Evolutionary conservation across 1,140 invertebrate genomes (phyloP).

Genomic region (Lepidurus apus): DNA sequence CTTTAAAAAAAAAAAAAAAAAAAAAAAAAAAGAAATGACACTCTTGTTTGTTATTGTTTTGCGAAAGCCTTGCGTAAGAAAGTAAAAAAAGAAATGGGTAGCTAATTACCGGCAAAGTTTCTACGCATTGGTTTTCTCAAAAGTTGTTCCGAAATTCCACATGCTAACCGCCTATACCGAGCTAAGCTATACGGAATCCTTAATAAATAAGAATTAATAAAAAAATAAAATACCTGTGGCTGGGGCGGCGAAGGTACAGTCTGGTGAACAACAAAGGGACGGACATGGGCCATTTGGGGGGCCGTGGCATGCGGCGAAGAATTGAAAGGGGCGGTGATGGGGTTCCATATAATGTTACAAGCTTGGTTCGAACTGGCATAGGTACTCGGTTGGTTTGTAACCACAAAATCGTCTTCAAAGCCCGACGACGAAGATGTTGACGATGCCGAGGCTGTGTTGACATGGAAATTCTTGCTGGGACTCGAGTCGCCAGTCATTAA

Average conservation of each 20-base stretch:
- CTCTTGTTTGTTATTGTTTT: no score
- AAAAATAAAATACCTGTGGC: background rate
- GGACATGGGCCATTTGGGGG: slow-evolving; percentile 35
- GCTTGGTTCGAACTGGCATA: background rate
- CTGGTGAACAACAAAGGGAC: slow-evolving; percentile 36
- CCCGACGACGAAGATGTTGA: slow-evolving; percentile 20
- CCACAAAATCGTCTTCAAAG: slow-evolving; percentile 34
- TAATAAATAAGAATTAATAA: slow-evolving; percentile 2
- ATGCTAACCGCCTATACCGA: no score
- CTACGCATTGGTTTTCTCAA: no score
- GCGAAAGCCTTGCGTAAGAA: no score
- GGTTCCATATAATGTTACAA: background rate
- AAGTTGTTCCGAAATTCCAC: no score
- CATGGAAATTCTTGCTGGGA: background rate
- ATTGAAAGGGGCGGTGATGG: slow-evolving; percentile 13
- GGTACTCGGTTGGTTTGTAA: background rate
- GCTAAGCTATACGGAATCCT: background rate
- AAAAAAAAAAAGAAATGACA: no score
- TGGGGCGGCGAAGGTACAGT: slow-evolving; percentile 30
- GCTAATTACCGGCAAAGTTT: no score
- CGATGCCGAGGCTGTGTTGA: slow-evolving; percentile 12
- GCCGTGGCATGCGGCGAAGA: slow-evolving; percentile 24
- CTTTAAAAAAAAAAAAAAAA: no score
- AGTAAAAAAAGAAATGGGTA: no score
- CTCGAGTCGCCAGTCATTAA: background rate